Percentiles rank a stretch among this genome's conserved stretches.
Conservation (phyloP, 2,888 invertebrate genomes). For the Temnothorax rugatulus region DNA sequence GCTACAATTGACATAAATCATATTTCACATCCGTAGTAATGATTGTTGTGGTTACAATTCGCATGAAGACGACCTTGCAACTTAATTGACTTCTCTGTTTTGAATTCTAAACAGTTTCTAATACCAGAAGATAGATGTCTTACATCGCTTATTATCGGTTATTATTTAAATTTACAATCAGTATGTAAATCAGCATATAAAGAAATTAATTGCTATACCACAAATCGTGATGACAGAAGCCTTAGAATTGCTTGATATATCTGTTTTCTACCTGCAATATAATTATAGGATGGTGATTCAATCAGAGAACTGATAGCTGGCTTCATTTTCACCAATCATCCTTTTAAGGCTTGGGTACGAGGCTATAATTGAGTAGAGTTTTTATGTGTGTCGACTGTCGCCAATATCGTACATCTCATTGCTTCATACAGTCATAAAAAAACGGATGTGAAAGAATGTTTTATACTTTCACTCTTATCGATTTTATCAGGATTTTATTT, state of each 20-base stretch:
- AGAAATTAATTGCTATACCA: neutral
- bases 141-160: neutral
- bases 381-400: neutral
- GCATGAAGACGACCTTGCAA: slow-evolving; percentile 22
- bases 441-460: neutral
- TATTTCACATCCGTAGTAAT: slow-evolving; percentile 31
- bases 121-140: neutral
- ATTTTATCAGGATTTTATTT: slow-evolving; percentile 6
- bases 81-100: slow-evolving; percentile 12
- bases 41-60: slow-evolving; percentile 31
- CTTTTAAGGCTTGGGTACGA: slow-evolving; percentile 19
- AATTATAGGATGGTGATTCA: slow-evolving; percentile 10
- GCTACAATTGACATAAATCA: slow-evolving; percentile 57
- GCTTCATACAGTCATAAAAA: slow-evolving; percentile 7
- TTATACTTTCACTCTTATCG: slow-evolving; percentile 10
- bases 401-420: neutral
- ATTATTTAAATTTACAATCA: neutral
- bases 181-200: neutral
- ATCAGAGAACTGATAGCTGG: slow-evolving; percentile 1
- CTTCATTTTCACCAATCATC: slow-evolving; percentile 28
- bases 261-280: neutral
- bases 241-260: neutral
- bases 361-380: slow-evolving; percentile 16
- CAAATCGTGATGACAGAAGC: neutral
- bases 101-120: slow-evolving; percentile 12